Conservation (phyloP, 53 echinoderm and acorn worm species). For the Crossaster papposus region DNA sequence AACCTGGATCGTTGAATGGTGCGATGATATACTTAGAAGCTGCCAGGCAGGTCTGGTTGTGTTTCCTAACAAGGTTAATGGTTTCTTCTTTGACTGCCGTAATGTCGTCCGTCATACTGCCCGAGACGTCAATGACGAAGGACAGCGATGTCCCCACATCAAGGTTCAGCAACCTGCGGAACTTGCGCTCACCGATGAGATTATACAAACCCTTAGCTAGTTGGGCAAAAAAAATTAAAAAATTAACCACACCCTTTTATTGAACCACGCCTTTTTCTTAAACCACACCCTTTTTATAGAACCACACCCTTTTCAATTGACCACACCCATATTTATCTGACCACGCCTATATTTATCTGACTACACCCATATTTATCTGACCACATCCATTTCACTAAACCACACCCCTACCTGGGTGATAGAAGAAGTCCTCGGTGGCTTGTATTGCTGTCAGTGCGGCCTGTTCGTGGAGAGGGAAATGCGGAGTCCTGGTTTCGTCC, state of each 20-base stretch:
- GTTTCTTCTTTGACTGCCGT: conserved; percentile 54
- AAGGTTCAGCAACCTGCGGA: conserved; percentile 55
- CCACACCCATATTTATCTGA: no score
- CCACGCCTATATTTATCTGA: no score
- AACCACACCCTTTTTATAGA: background rate
- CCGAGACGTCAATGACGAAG: conserved; percentile 54
- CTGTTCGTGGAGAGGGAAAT: conserved; percentile 52
- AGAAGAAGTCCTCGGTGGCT: conserved; percentile 58
- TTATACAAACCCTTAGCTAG: conserved; percentile 19
- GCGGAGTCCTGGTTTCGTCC: conserved; percentile 32
- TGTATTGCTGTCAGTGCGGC: conserved; percentile 58
- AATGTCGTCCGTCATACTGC: conserved; percentile 63
- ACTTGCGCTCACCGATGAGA: conserved; percentile 38
- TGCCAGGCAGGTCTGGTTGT: conserved; percentile 10
- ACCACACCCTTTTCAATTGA: no score
- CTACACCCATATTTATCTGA: no score
- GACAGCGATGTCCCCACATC: conserved; percentile 54
- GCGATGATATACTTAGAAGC: conserved; percentile 50
- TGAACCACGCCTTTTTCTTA: background rate
- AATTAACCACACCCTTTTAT: background rate
- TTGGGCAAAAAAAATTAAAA: no score
- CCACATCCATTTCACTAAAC: background rate
- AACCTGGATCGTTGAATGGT: conserved; percentile 66
- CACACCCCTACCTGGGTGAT: conserved; percentile 16
- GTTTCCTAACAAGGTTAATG: background rate